Percentiles rank a stretch among this genome's conserved stretches.
Evolutionary conservation across 2,113 vertebrate genomes (phyloP).

Genomic region (Chaetops frenatus): DNA sequence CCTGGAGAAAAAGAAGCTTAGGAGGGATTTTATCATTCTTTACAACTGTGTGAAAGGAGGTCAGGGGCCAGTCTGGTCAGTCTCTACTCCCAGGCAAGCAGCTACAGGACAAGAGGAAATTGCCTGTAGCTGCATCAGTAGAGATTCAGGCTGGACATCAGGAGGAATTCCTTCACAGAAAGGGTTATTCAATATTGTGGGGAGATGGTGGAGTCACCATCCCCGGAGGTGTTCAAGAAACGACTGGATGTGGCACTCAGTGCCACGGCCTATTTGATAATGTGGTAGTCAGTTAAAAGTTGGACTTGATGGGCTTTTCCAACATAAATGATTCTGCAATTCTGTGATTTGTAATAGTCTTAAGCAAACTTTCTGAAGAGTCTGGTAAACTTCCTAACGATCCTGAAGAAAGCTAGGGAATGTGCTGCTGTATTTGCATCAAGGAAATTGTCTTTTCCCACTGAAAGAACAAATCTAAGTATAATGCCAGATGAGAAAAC

Average conservation of each 20-base stretch:
- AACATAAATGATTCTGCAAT: neutral
- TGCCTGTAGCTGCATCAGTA: neutral
- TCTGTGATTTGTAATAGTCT: neutral
- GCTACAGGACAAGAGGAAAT: neutral
- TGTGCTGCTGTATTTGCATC: neutral
- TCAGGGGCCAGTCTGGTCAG: fast-evolving
- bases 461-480: neutral
- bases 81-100: neutral
- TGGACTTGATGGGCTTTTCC: neutral
- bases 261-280: neutral
- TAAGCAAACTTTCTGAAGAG: neutral
- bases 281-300: neutral
- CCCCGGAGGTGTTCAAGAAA: neutral
- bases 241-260: fast-evolving
- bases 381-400: neutral
- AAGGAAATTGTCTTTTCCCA: neutral
- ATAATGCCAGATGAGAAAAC: neutral
- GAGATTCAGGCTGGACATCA: neutral
- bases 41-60: neutral
- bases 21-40: neutral
- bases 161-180: neutral
- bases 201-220: neutral
- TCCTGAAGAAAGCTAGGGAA: neutral
- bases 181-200: neutral
- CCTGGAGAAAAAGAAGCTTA: neutral